phyloP scores from a whole-genome alignment of 2,113 vertebrate genomes.

The Pygoscelis antarcticus region DNA sequence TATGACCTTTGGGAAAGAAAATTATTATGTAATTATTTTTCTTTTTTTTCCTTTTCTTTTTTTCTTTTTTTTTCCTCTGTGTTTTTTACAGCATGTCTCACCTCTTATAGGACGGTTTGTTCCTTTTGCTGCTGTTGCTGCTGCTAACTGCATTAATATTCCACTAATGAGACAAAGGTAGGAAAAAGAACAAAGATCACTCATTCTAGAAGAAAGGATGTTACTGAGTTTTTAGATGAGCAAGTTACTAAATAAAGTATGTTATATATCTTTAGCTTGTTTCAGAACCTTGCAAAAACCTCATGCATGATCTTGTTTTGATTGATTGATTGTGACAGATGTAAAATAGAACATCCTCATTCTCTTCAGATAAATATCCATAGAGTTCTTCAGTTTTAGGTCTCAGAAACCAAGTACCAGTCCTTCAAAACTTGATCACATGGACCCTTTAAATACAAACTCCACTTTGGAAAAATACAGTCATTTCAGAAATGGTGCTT shows the following conservation, averaged over 20 bases:
- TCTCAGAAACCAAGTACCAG: neutral
- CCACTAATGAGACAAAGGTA: conserved; percentile 98
- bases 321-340: neutral
- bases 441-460: neutral
- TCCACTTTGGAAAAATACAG: neutral
- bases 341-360: neutral
- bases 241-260: neutral
- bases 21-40: neutral
- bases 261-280: neutral
- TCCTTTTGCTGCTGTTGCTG: conserved; percentile 97
- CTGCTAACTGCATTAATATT: conserved; percentile 99
- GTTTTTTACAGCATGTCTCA: conserved; percentile 82
- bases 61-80: neutral
- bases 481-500: neutral
- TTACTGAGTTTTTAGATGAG: neutral
- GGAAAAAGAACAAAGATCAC: conserved; percentile 9
- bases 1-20: neutral
- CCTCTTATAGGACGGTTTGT: conserved; percentile 96
- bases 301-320: neutral
- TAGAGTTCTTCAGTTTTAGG: neutral
- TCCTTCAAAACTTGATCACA: neutral
- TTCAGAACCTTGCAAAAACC: neutral
- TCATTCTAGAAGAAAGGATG: neutral
- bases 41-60: neutral
- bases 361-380: neutral